Percentiles rank a stretch among this genome's conserved stretches.
These are phyloP conservation scores for Drosophila bunnanda DNA, from an alignment of 2,888 invertebrate genomes.

Conservation along the genomic window DNA sequence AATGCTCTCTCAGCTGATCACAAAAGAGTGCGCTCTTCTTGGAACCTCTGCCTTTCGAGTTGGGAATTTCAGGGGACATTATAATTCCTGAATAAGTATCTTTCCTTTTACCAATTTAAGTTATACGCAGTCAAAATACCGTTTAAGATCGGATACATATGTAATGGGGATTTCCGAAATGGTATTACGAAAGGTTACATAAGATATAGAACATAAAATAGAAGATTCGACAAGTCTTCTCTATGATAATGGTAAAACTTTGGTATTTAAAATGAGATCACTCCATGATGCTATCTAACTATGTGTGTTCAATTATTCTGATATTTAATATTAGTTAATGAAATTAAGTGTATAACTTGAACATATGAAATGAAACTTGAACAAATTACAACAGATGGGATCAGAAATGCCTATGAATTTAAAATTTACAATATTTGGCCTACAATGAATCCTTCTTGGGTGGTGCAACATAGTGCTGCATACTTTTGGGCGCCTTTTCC, in stretches of 20 bases:
- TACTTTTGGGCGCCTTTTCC: background rate
- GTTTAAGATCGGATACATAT: background rate
- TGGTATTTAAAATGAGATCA: conserved; percentile 12
- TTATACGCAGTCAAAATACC: background rate
- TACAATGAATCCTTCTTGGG: too few species aligned
- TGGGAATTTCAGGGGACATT: background rate
- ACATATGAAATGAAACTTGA: background rate
- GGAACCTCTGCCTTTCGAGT: conserved; percentile 7
- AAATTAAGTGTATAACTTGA: background rate
- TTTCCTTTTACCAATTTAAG: background rate
- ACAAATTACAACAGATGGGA: background rate
- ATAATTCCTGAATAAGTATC: background rate
- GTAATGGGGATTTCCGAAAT: too few species aligned
- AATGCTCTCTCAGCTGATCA: conserved; percentile 8
- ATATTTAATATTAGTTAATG: conserved; percentile 3
- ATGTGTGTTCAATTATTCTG: background rate
- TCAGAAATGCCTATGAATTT: background rate
- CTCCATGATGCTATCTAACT: background rate
- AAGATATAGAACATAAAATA: background rate
- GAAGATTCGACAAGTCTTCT: background rate
- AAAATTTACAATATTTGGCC: background rate
- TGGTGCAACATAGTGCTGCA: background rate
- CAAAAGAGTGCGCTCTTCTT: conserved; percentile 11
- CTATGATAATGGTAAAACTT: background rate
- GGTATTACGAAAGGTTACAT: background rate